phyloP scores from a whole-genome alignment of 2,797 vertebrate species.

The Eulemur rubriventer region DNA sequence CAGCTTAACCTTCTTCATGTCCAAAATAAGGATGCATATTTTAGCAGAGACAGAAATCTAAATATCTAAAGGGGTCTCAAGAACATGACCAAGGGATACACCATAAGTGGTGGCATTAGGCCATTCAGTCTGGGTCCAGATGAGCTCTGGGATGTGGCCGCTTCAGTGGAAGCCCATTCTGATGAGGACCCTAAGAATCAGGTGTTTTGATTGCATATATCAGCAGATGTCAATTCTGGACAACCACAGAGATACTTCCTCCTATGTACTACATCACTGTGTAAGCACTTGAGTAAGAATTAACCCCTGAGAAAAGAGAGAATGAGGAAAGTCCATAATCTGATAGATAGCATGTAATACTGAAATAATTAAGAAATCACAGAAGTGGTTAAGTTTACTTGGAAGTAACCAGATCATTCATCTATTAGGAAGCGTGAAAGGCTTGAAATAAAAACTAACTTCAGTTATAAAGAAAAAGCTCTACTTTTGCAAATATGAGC shows the following conservation, averaged over 20 bases:
- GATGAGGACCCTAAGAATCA: background rate
- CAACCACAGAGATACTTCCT: background rate
- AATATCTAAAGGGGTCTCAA: background rate
- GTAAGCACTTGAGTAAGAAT: background rate
- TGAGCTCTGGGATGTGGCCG: background rate
- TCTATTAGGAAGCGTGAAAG: background rate
- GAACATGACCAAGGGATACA: background rate
- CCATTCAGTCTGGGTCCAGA: background rate
- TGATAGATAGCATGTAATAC: background rate
- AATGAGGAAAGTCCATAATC: background rate
- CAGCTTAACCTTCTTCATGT: background rate
- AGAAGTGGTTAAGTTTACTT: background rate
- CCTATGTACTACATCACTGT: background rate
- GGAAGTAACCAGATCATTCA: background rate
- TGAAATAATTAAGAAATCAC: background rate
- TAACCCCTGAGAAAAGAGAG: background rate
- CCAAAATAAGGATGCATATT: background rate
- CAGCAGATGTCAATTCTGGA: background rate
- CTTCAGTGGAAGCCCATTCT: background rate
- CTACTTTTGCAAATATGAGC: background rate
- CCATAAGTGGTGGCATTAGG: background rate
- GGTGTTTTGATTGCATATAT: background rate
- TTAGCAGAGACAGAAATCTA: background rate
- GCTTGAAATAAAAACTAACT: background rate
- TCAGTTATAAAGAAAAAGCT: slow-evolving; percentile 18